These are phyloP conservation scores for Bucorvus abyssinicus DNA, from an alignment of 2,797 vertebrate species.

Conservation along the genomic window DNA sequence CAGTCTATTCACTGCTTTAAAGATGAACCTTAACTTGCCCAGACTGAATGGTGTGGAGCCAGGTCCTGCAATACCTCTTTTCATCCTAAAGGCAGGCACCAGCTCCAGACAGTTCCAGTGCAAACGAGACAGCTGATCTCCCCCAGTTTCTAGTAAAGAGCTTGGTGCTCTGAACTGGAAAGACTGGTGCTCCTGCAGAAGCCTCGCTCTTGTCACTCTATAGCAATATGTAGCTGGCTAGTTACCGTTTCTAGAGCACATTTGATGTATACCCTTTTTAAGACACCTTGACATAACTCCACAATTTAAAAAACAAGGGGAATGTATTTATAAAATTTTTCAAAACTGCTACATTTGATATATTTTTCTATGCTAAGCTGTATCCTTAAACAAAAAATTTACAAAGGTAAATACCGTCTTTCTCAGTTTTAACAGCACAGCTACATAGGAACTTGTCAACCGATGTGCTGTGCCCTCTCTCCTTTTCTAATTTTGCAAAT, in stretches of 20 bases:
- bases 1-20: too few relatives aligned
- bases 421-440: not conserved
- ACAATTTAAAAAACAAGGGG: not conserved
- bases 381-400: not conserved
- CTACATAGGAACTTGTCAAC: not conserved
- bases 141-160: too few relatives aligned
- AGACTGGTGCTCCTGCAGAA: not conserved
- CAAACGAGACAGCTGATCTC: too few relatives aligned
- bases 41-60: too few relatives aligned
- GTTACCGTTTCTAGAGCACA: not conserved
- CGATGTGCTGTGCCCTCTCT: not conserved
- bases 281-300: not conserved
- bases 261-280: not conserved
- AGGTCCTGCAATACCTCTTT: too few relatives aligned
- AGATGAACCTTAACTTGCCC: too few relatives aligned
- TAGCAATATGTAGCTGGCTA: not conserved
- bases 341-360: not conserved
- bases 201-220: not conserved
- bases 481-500: not conserved
- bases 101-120: too few relatives aligned
- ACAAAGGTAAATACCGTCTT: not conserved
- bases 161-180: too few relatives aligned
- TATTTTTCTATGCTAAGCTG: not conserved
- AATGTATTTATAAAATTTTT: not conserved
- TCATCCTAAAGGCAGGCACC: too few relatives aligned